These are phyloP conservation scores for Diacarnus erythraeanus DNA, from an alignment of 37 sponge, comb jelly and placozoan species.

Conservation along the genomic window DNA sequence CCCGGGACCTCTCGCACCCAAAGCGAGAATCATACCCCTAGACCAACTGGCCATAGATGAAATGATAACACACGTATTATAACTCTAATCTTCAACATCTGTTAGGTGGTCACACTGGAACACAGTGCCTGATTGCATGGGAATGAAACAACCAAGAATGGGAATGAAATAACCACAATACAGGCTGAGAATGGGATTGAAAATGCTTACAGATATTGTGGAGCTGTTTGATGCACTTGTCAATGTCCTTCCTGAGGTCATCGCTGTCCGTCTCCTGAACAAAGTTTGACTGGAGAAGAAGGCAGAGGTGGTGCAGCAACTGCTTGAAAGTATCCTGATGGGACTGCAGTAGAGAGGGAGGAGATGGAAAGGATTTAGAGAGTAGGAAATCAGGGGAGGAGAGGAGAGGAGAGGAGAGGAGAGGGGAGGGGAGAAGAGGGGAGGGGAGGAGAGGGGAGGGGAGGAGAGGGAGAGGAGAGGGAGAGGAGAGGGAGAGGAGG, in stretches of 20 bases:
- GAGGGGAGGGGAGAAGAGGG: constrained; percentile 21
- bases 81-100: neutral
- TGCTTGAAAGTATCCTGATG: constrained; percentile 27
- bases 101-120: neutral
- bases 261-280: constrained; percentile 46
- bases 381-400: constrained; percentile 20
- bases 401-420: constrained; percentile 17
- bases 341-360: constrained; percentile 8
- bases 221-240: constrained; percentile 52
- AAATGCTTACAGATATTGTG: constrained; percentile 31
- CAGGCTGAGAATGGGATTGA: no score
- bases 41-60: constrained; percentile 69
- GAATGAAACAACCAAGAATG: no score
- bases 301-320: constrained; percentile 21
- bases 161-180: no score
- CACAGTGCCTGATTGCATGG: neutral
- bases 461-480: constrained; percentile 33
- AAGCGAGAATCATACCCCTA: constrained; percentile 88
- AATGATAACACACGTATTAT: neutral
- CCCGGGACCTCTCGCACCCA: constrained; percentile 90
- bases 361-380: neutral
- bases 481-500: constrained; percentile 30
- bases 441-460: constrained; percentile 9
- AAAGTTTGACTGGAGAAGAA: constrained; percentile 18
- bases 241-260: constrained; percentile 10